A percentile compares a stretch with the other conserved stretches of the same genome.
These are phyloP conservation scores for Dromas ardeola DNA, from an alignment of 2,113 vertebrate genomes.

Conservation along the genomic window DNA sequence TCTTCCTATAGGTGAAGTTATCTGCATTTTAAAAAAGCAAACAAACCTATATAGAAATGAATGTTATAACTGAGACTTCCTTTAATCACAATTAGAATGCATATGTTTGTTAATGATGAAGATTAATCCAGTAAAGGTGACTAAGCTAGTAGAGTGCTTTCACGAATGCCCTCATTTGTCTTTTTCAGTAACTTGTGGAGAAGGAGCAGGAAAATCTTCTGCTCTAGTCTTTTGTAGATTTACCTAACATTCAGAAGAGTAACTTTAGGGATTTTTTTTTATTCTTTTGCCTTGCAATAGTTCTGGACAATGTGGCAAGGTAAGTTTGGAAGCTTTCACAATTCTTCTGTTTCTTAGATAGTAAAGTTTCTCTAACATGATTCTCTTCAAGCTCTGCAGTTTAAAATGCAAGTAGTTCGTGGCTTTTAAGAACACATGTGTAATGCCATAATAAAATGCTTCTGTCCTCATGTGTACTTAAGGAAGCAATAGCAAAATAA, in stretches of 20 bases:
- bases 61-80: background rate
- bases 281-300: background rate
- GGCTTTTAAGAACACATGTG: background rate
- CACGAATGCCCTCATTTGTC: background rate
- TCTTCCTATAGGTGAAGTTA: background rate
- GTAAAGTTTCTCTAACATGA: background rate
- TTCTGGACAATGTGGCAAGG: background rate
- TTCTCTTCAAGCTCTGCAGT: background rate
- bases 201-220: background rate
- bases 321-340: background rate
- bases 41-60: background rate
- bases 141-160: background rate
- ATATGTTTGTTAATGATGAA: background rate
- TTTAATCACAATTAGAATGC: background rate
- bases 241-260: background rate
- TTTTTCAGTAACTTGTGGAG: background rate
- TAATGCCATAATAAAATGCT: background rate
- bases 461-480: background rate
- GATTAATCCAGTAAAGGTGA: background rate
- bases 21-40: background rate
- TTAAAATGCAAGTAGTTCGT: background rate
- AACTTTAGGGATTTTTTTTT: rapidly evolving
- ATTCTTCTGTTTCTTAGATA: background rate
- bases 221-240: too few species aligned
- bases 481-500: background rate